Percentiles rank a stretch among this genome's conserved stretches.
These are phyloP conservation scores for Cnemophilus loriae DNA, from an alignment of 2,113 vertebrate species.

Conservation along the genomic window DNA sequence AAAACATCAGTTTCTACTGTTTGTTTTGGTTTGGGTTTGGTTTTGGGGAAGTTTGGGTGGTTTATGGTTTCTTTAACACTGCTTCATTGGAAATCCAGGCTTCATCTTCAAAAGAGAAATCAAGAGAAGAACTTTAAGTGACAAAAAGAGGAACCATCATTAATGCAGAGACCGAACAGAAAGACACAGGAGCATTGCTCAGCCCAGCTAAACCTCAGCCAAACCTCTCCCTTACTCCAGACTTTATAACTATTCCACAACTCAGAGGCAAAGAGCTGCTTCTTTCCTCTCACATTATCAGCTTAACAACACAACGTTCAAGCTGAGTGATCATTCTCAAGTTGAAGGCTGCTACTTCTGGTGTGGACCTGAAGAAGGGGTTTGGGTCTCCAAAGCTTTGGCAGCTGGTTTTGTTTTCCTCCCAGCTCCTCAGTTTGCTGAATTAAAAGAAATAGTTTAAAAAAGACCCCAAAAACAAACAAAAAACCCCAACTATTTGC, in stretches of 20 bases:
- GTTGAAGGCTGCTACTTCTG: background rate
- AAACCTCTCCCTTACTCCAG: background rate
- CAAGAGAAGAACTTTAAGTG: background rate
- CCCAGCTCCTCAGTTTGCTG: background rate
- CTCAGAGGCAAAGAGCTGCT: background rate
- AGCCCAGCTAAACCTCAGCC: background rate
- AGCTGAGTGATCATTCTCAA: background rate
- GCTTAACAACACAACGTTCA: background rate
- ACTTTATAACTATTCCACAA: background rate
- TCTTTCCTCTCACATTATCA: background rate
- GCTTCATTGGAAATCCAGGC: background rate
- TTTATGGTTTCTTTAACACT: background rate
- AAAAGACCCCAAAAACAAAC: background rate
- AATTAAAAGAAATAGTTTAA: background rate
- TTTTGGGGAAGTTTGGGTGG: background rate
- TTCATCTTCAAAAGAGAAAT: background rate
- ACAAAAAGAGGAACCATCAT: background rate
- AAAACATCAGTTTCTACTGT: background rate
- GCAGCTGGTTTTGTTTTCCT: background rate
- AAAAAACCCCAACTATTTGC: no score
- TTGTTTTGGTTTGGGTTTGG: background rate
- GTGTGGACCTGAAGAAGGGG: background rate
- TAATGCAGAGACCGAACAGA: rapidly evolving
- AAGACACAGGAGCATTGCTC: background rate
- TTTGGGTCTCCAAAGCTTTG: background rate